Percentiles rank a stretch among this genome's conserved stretches.
Evolutionary conservation across 2,888 invertebrate species (phyloP).

Genomic region (Spicauda simplicius): DNA sequence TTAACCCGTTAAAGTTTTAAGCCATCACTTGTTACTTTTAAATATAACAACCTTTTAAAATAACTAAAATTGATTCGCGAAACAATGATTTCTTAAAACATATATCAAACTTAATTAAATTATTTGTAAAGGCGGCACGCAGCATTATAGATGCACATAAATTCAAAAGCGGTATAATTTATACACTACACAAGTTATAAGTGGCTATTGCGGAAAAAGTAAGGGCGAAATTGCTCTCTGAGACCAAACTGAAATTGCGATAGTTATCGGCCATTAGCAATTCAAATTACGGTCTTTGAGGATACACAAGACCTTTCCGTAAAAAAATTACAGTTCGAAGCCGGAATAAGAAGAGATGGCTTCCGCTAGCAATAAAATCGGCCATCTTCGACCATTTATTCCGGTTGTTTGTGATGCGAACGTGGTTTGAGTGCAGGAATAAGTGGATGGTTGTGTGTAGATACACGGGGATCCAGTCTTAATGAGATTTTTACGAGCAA

Average conservation of each 20-base stretch:
- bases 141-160: neutral
- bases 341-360: slow-evolving; percentile 44
- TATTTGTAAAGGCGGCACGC: too few species aligned
- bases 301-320: slow-evolving; percentile 43
- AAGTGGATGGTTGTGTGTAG: slow-evolving; percentile 46
- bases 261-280: slow-evolving; percentile 49
- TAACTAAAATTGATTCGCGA: too few species aligned
- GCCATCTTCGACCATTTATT: slow-evolving; percentile 50
- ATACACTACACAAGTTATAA: slow-evolving; percentile 9
- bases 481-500: slow-evolving; percentile 67
- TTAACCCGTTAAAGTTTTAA: too few species aligned
- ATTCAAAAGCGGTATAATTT: slow-evolving; percentile 11
- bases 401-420: slow-evolving; percentile 60
- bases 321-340: slow-evolving; percentile 48
- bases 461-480: slow-evolving; percentile 59
- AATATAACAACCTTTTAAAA: too few species aligned
- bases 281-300: slow-evolving; percentile 49
- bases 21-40: too few species aligned
- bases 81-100: too few species aligned
- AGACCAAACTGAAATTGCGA: slow-evolving; percentile 44
- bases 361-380: slow-evolving; percentile 6
- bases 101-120: too few species aligned
- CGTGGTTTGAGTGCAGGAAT: slow-evolving; percentile 47
- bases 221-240: slow-evolving; percentile 40
- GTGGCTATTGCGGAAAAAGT: slow-evolving; percentile 25